A percentile compares a stretch with the other conserved stretches of the same genome.
These are phyloP conservation scores for Erethizon dorsatum DNA, from an alignment of 2,797 vertebrate genomes.

Conservation along the genomic window DNA sequence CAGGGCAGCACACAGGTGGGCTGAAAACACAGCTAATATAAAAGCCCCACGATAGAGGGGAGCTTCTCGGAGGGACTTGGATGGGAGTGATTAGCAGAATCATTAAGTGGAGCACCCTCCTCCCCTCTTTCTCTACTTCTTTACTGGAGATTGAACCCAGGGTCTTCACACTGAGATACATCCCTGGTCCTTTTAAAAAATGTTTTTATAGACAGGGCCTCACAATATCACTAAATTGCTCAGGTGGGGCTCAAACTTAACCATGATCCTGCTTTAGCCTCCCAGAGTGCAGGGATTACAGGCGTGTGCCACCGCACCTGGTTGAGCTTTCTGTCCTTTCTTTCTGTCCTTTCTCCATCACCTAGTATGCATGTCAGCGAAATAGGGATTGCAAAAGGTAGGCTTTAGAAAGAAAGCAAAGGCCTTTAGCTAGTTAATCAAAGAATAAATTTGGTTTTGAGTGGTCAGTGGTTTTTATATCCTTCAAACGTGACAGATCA, in stretches of 20 bases:
- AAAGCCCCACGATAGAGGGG: background rate
- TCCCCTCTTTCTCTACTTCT: background rate
- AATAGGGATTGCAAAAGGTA: background rate
- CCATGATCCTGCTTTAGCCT: background rate
- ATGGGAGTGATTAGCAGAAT: background rate
- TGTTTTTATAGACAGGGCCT: background rate
- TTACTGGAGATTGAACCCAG: background rate
- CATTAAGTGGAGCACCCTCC: background rate
- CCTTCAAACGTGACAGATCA: background rate
- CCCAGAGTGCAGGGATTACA: background rate
- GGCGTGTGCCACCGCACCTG: background rate
- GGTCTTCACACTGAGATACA: background rate
- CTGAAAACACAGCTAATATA: background rate
- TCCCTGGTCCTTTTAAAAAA: background rate
- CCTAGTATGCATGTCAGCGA: background rate
- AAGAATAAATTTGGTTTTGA: constrained; percentile 32
- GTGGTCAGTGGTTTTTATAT: background rate
- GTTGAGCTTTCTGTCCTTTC: background rate
- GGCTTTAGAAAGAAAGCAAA: background rate
- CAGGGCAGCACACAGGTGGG: background rate
- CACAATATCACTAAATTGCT: no score
- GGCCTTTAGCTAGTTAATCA: background rate
- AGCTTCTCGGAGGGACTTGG: background rate
- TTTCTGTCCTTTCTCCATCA: constrained; percentile 14
- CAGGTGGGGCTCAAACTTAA: background rate